Percentiles rank a stretch among this genome's conserved stretches.
Evolutionary conservation across 1,140 invertebrate species (phyloP).

Genomic region (Dufourea novaeangliae): DNA sequence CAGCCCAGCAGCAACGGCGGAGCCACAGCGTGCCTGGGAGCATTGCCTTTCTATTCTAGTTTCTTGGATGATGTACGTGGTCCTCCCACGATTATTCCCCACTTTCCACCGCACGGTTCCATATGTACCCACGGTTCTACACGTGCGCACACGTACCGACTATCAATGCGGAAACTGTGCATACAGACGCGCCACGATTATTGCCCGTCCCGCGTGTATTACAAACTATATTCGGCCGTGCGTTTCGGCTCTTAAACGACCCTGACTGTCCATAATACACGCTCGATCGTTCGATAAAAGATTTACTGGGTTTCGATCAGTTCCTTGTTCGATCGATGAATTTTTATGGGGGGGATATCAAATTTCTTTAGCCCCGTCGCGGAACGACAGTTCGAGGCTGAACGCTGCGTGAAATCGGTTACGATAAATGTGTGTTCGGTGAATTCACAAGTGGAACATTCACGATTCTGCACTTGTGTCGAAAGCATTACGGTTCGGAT

Average conservation of each 20-base stretch:
- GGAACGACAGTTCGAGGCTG: no score
- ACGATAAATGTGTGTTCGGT: no score
- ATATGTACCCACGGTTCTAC: slow-evolving; percentile 16
- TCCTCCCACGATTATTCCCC: slow-evolving; percentile 54
- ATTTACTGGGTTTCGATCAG: no score
- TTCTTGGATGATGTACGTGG: slow-evolving; percentile 58
- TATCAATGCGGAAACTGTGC: slow-evolving; percentile 48
- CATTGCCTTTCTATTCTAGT: slow-evolving; percentile 57
- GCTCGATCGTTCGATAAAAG: no score
- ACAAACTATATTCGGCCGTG: neutral
- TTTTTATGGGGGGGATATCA: no score
- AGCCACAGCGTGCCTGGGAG: slow-evolving; percentile 10
- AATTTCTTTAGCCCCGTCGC: no score
- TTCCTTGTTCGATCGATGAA: no score
- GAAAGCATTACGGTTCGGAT: no score
- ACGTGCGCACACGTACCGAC: slow-evolving; percentile 6
- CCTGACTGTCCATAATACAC: no score
- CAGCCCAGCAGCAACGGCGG: slow-evolving; percentile 40
- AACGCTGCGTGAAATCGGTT: no score
- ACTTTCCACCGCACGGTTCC: neutral
- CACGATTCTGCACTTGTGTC: no score
- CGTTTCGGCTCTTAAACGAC: neutral
- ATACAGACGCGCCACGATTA: slow-evolving; percentile 44
- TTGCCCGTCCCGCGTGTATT: slow-evolving; percentile 35
- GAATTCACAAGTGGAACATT: no score